These are phyloP conservation scores for Cynopterus sphinx DNA, from an alignment of 2,797 vertebrate species.

Conservation along the genomic window DNA sequence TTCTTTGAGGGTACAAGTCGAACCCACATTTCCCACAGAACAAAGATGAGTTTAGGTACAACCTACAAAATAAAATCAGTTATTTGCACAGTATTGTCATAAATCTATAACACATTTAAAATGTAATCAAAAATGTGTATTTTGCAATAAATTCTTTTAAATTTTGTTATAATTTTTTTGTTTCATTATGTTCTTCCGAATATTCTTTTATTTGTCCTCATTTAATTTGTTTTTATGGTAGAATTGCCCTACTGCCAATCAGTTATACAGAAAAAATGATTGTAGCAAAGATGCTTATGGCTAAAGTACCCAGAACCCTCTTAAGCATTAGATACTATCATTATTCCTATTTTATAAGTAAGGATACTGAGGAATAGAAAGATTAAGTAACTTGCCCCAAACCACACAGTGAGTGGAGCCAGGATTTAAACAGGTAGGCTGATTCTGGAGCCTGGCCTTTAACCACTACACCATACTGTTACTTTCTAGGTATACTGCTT, in stretches of 20 bases:
- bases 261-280: background rate
- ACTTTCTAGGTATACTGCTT: background rate
- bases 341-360: background rate
- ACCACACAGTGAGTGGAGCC: background rate
- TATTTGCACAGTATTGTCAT: background rate
- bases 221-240: background rate
- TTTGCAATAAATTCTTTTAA: background rate
- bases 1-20: background rate
- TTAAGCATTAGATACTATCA: background rate
- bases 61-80: background rate
- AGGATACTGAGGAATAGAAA: background rate
- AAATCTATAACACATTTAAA: background rate
- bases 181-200: background rate
- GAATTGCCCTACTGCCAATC: background rate
- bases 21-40: background rate
- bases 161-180: background rate
- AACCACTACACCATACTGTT: rapidly evolving
- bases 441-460: background rate
- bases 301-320: background rate
- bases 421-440: background rate
- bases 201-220: background rate
- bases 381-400: background rate
- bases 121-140: background rate
- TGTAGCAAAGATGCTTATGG: background rate
- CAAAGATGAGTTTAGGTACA: background rate